phyloP scores from a whole-genome alignment of 2,113 vertebrate species.

The Abramis brama region DNA sequence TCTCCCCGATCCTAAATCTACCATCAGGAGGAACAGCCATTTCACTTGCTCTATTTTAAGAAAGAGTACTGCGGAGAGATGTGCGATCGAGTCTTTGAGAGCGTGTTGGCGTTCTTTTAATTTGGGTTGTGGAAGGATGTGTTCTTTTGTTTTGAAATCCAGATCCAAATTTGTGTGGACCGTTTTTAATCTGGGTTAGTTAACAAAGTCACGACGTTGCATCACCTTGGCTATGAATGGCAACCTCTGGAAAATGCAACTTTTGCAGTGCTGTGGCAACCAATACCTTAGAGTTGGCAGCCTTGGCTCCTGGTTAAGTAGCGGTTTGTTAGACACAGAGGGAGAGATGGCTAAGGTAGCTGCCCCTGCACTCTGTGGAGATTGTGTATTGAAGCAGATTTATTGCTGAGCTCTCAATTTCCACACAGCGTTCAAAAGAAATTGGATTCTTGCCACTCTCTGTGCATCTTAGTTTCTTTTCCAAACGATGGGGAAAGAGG shows the following conservation, averaged over 20 bases:
- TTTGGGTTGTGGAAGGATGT: constrained; percentile 23
- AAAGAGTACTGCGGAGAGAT: constrained; percentile 44
- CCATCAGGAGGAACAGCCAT: constrained; percentile 62
- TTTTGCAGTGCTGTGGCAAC: constrained; percentile 43
- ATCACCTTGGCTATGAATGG: constrained; percentile 47
- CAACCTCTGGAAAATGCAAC: constrained; percentile 44
- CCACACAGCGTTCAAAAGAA: constrained; percentile 40
- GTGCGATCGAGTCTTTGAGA: constrained; percentile 40
- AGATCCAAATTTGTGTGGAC: constrained; percentile 20
- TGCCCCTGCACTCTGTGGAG: background rate
- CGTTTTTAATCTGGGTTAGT: constrained; percentile 42
- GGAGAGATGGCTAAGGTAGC: constrained; percentile 25
- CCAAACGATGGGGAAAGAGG: background rate
- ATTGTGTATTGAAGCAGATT: constrained; percentile 43
- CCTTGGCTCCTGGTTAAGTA: constrained; percentile 39
- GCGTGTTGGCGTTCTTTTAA: constrained; percentile 31
- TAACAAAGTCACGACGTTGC: constrained; percentile 48
- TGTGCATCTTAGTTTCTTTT: constrained; percentile 11
- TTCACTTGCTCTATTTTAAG: constrained; percentile 57
- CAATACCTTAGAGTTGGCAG: constrained; percentile 49
- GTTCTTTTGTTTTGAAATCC: constrained; percentile 39
- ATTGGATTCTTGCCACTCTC: constrained; percentile 32
- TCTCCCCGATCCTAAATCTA: constrained; percentile 71
- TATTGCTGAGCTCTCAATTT: constrained; percentile 56
- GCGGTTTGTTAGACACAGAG: constrained; percentile 50